Evolutionary conservation across 1,140 invertebrate genomes (phyloP).

Genomic region (Aricia agestis): DNA sequence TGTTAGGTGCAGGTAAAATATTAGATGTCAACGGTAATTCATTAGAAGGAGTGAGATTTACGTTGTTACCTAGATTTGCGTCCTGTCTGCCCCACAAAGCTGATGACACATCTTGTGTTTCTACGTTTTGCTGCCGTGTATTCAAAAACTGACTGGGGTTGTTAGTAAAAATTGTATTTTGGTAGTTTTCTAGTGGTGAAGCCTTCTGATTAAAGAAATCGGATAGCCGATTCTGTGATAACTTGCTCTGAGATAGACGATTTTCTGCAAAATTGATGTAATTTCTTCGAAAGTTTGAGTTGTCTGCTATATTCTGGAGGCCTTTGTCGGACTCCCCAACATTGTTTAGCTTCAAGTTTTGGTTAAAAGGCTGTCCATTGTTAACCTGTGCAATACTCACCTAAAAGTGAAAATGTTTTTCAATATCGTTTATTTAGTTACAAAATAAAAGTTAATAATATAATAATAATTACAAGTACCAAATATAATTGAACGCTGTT

Average conservation of each 20-base stretch:
- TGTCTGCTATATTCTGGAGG: neutral
- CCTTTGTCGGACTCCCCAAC: neutral
- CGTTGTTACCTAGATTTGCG: neutral
- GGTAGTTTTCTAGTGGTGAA: neutral
- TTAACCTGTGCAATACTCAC: neutral
- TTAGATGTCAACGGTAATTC: neutral
- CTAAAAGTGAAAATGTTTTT: neutral
- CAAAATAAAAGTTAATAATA: neutral
- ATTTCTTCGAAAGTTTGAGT: neutral
- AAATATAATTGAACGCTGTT: no score
- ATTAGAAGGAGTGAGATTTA: neutral
- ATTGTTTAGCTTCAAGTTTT: neutral
- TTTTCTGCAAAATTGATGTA: neutral
- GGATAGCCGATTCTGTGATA: neutral
- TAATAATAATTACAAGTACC: no score
- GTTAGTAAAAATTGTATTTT: neutral
- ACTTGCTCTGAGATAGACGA: neutral
- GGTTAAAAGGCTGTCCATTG: neutral
- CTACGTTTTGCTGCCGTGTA: neutral
- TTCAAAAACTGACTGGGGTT: neutral
- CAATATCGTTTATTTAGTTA: neutral
- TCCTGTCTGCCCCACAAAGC: neutral
- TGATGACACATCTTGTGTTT: neutral
- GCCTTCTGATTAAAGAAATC: neutral
- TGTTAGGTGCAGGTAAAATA: conserved; percentile 2